These are phyloP conservation scores for Epizoanthus scotinus DNA, from an alignment of 92 coral and sea anemone species.

Conservation along the genomic window DNA sequence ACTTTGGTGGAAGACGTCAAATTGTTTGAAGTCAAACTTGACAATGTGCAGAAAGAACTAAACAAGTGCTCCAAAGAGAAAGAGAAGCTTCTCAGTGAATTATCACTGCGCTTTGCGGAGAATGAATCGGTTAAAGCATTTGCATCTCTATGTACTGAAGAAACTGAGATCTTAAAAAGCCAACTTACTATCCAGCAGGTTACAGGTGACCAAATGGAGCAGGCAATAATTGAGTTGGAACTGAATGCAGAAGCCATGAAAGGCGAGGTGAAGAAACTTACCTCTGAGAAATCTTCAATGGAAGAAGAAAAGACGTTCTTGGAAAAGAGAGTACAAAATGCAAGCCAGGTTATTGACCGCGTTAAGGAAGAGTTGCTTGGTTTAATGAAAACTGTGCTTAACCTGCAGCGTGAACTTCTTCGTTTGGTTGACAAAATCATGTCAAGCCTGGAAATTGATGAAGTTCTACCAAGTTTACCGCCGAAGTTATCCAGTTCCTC, in stretches of 20 bases:
- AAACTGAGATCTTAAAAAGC: constrained; percentile 65
- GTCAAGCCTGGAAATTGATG: constrained; percentile 65
- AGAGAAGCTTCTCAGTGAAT: constrained; percentile 71
- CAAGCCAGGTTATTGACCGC: constrained; percentile 74
- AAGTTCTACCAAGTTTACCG: constrained; percentile 38
- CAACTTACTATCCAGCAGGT: constrained; percentile 69
- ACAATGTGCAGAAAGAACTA: constrained; percentile 65
- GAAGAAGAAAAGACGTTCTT: constrained; percentile 76
- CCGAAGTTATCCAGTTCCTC: constrained; percentile 17
- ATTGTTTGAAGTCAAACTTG: constrained; percentile 69
- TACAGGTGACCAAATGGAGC: constrained; percentile 59
- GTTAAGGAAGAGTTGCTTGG: constrained; percentile 85
- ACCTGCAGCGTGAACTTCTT: constrained; percentile 75
- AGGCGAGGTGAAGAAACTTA: constrained; percentile 56
- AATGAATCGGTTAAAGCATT: constrained; percentile 70
- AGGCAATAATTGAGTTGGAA: constrained; percentile 72
- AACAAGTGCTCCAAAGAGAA: constrained; percentile 75
- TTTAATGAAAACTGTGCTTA: constrained; percentile 74
- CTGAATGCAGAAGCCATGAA: constrained; percentile 59
- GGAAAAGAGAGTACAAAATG: constrained; percentile 69
- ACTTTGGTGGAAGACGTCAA: constrained; percentile 68
- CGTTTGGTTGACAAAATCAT: constrained; percentile 71
- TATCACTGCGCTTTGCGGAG: constrained; percentile 69
- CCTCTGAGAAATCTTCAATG: constrained; percentile 67
- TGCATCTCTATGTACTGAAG: constrained; percentile 76